These are phyloP conservation scores for Diadumene lineata DNA, from an alignment of 92 coral and sea anemone genomes.

Conservation along the genomic window DNA sequence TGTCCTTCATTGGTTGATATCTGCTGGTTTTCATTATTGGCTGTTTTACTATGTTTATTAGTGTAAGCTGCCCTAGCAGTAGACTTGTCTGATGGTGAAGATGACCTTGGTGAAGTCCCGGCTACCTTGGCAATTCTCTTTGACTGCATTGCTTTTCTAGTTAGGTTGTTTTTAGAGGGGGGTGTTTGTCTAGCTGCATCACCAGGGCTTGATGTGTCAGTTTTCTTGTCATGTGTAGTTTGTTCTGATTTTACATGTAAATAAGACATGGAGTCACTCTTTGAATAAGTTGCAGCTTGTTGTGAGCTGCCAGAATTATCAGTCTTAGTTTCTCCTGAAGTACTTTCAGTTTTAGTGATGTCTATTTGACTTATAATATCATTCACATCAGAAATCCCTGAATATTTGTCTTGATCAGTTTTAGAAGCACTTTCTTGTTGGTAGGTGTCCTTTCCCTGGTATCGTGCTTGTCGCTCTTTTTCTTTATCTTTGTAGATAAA, in stretches of 20 bases:
- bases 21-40: background rate
- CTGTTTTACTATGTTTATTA: background rate
- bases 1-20: background rate
- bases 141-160: background rate
- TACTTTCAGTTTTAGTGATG: background rate
- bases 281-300: background rate
- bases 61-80: background rate
- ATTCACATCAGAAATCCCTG: slow-evolving; percentile 14
- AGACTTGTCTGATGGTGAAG: background rate
- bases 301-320: background rate
- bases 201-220: background rate
- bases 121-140: too few species aligned
- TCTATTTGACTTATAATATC: slow-evolving; percentile 42
- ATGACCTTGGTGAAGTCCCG: background rate
- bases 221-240: slow-evolving; percentile 18
- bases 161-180: slow-evolving; percentile 1
- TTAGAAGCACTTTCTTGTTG: slow-evolving; percentile 3
- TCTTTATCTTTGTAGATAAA: slow-evolving; percentile 72
- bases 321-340: background rate
- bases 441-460: background rate
- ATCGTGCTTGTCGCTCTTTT: slow-evolving; percentile 31
- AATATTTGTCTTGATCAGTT: slow-evolving; percentile 17
- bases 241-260: slow-evolving; percentile 13
- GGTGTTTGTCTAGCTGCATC: background rate
- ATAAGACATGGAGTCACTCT: slow-evolving; percentile 1